Evolutionary conservation across 2,113 vertebrate genomes (phyloP).

Genomic region (Phocoena phocoena): DNA sequence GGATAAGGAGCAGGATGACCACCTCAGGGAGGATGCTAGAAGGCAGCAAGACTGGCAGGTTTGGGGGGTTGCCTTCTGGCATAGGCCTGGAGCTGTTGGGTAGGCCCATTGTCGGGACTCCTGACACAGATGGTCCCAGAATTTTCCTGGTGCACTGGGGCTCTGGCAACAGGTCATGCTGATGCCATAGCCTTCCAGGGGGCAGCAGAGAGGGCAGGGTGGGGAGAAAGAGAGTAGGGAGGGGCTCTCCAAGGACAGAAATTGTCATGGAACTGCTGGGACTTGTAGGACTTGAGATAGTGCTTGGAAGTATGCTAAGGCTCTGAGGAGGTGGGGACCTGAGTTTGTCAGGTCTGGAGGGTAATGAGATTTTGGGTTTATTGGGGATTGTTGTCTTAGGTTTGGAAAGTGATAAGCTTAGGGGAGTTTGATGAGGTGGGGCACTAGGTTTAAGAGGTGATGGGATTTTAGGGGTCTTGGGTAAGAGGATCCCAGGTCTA

Average conservation of each 20-base stretch:
- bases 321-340: background rate
- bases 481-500: background rate
- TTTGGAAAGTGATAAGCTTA: slow-evolving; percentile 17
- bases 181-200: background rate
- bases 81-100: background rate
- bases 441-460: slow-evolving; percentile 4
- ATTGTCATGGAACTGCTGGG: background rate
- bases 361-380: background rate
- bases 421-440: background rate
- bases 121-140: background rate
- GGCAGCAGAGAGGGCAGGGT: background rate
- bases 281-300: background rate
- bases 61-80: background rate
- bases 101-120: background rate
- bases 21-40: background rate
- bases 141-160: slow-evolving; percentile 3
- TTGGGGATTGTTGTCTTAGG: background rate
- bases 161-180: background rate
- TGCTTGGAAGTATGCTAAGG: background rate
- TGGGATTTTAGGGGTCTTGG: background rate
- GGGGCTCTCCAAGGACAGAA: slow-evolving; percentile 28
- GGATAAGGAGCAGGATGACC: slow-evolving; percentile 50
- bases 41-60: background rate
- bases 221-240: background rate
- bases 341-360: background rate